Percentiles rank a stretch among this genome's conserved stretches.
These are phyloP conservation scores for Listronotus oregonensis DNA, from an alignment of 1,140 invertebrate species.

Conservation along the genomic window DNA sequence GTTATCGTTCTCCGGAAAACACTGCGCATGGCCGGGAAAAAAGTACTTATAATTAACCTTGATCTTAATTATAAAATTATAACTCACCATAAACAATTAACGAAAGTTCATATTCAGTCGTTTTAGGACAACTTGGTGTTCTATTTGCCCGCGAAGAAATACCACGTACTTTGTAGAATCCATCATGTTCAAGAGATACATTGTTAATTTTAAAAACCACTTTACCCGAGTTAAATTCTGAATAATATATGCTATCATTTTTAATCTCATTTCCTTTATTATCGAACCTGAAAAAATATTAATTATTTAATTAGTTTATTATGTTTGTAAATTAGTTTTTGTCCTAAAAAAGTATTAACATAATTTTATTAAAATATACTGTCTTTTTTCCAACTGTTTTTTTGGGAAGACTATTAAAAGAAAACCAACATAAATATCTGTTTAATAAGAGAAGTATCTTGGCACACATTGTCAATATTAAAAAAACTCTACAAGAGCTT, in stretches of 20 bases:
- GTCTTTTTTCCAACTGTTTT: too few relatives aligned
- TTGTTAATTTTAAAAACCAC: slow-evolving; percentile 20
- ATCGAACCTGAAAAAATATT: slow-evolving; percentile 27
- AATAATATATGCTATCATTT: slow-evolving; percentile 12
- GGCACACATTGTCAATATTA: too few relatives aligned
- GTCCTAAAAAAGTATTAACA: too few relatives aligned
- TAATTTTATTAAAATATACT: too few relatives aligned
- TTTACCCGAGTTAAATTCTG: not conserved
- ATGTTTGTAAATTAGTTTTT: too few relatives aligned
- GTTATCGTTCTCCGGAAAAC: too few relatives aligned
- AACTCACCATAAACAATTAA: slow-evolving; percentile 50
- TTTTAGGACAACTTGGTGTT: slow-evolving; percentile 39
- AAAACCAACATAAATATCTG: too few relatives aligned
- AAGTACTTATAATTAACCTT: too few relatives aligned
- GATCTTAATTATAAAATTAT: not conserved
- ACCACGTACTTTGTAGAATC: slow-evolving; percentile 11
- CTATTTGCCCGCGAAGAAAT: not conserved
- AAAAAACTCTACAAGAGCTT: too few relatives aligned
- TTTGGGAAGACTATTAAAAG: too few relatives aligned
- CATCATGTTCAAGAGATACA: slow-evolving; percentile 19
- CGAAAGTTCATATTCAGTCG: slow-evolving; percentile 44
- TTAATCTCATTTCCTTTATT: slow-evolving; percentile 9
- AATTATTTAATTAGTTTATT: slow-evolving; percentile 2
- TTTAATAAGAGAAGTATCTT: too few relatives aligned
- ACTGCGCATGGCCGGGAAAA: too few relatives aligned